phyloP scores from a whole-genome alignment of 2,113 vertebrate species.

The Origma solitaria region DNA sequence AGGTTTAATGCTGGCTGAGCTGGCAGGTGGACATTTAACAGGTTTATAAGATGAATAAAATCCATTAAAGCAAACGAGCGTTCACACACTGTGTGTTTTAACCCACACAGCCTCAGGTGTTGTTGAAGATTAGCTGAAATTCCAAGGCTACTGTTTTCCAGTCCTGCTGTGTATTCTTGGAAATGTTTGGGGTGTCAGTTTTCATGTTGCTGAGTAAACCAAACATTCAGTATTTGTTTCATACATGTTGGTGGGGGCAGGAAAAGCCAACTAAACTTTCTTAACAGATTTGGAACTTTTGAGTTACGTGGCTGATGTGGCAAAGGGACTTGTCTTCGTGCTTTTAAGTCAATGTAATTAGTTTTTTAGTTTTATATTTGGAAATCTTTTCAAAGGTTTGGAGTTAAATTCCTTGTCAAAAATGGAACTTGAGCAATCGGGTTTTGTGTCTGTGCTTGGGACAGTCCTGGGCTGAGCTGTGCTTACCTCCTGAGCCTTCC shows the following conservation, averaged over 20 bases:
- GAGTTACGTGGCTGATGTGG: rapidly evolving
- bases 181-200: not conserved
- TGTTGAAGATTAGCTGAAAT: not conserved
- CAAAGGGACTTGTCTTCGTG: not conserved
- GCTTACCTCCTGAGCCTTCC: not conserved
- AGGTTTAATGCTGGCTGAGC: not conserved
- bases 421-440: not conserved
- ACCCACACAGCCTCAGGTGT: not conserved
- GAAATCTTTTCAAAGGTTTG: not conserved
- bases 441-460: not conserved
- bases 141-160: not conserved
- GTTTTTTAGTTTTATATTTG: not conserved
- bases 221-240: not conserved
- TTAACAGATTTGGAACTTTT: not conserved
- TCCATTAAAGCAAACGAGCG: not conserved
- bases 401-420: not conserved
- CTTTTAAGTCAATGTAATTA: not conserved
- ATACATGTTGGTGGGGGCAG: not conserved
- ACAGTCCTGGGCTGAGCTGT: not conserved
- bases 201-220: not conserved
- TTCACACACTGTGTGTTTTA: not conserved
- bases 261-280: not conserved
- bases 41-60: not conserved
- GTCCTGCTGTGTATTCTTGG: not conserved
- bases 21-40: not conserved